These are phyloP conservation scores for Eurytoma californica DNA, from an alignment of 2,888 invertebrate species.

Conservation along the genomic window DNA sequence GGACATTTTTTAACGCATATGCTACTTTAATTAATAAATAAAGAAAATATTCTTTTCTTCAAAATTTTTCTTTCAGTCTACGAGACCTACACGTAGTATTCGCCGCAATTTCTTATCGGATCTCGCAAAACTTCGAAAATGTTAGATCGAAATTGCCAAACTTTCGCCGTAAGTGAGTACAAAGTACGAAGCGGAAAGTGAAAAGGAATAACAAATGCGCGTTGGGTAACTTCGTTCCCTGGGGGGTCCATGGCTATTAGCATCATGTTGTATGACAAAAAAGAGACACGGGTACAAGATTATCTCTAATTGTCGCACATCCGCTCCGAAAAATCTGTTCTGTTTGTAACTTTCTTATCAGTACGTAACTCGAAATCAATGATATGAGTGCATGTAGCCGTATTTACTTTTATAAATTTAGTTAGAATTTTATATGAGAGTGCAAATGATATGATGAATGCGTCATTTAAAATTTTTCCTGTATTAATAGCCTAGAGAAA, in stretches of 20 bases:
- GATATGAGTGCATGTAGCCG: no score
- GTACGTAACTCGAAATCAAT: background rate
- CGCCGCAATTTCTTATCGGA: background rate
- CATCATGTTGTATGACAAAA: background rate
- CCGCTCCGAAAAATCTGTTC: background rate
- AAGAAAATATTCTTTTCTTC: no score
- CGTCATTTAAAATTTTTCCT: background rate
- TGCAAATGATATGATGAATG: background rate
- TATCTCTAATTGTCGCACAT: background rate
- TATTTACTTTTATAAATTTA: background rate
- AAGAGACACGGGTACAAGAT: background rate
- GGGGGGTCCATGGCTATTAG: background rate
- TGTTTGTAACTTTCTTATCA: background rate
- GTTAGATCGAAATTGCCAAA: conserved; percentile 4
- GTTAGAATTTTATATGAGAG: background rate
- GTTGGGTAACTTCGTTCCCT: background rate
- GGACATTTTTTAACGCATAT: no score
- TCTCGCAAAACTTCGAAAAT: background rate
- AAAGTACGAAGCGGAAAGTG: background rate
- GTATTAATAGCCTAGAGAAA: background rate
- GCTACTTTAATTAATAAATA: no score
- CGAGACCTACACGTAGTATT: no score
- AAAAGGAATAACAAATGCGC: background rate
- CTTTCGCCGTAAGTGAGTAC: background rate
- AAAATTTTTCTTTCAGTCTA: no score